Conservation (phyloP, 2,888 invertebrate species). For the Allacma fusca region DNA sequence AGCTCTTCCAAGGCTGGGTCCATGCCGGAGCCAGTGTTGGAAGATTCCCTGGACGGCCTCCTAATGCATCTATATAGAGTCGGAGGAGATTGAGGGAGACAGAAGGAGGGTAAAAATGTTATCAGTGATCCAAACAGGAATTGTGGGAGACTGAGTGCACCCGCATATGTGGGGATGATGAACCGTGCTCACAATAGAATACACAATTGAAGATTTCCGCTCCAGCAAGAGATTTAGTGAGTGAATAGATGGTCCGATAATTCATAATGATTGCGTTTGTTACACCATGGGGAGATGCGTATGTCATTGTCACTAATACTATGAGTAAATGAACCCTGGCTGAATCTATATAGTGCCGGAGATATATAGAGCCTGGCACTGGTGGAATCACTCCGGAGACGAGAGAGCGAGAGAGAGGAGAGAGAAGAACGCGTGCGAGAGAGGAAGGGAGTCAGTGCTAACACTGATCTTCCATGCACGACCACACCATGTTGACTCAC, state of each 20-base stretch:
- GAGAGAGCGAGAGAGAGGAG: not conserved
- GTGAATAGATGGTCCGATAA: constrained; percentile 28
- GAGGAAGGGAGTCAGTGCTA: constrained; percentile 11
- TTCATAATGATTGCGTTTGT: constrained; percentile 34
- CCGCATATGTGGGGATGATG: constrained; percentile 22
- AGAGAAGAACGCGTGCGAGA: not conserved
- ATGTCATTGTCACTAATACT: constrained; percentile 25
- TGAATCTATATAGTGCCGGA: not conserved
- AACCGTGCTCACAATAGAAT: constrained; percentile 18
- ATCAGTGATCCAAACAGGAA: constrained; percentile 17
- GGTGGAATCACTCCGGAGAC: not conserved
- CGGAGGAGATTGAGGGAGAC: not conserved
- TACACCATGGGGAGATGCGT: constrained; percentile 25
- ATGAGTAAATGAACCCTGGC: not conserved
- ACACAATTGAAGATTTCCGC: constrained; percentile 37
- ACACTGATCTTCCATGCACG: not conserved
- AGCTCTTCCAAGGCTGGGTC: too few species aligned
- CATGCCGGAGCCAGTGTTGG: too few species aligned
- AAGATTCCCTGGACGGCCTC: too few species aligned
- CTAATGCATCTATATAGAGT: not conserved
- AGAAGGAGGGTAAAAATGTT: not conserved
- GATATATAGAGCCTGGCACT: too few species aligned
- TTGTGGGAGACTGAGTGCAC: constrained; percentile 22
- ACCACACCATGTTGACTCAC: constrained; percentile 23
- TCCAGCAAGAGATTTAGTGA: constrained; percentile 25